These are phyloP conservation scores for Girardia tigrina DNA, from an alignment of 2,888 invertebrate species.

Conservation along the genomic window DNA sequence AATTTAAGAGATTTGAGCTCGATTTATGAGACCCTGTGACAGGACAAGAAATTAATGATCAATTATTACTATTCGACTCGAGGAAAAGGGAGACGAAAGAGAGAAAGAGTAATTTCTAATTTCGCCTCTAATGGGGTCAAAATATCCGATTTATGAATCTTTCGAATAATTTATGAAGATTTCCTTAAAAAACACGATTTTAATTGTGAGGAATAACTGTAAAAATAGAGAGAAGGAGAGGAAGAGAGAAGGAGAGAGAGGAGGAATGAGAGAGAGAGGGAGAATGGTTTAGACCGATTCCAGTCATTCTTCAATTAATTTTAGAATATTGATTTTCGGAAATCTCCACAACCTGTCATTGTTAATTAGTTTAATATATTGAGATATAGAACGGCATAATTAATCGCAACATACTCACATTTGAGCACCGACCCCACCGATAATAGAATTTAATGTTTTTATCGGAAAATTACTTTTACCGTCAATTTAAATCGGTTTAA, in stretches of 20 bases:
- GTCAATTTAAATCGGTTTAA: too few relatives aligned
- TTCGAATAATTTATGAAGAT: slow-evolving; percentile 17
- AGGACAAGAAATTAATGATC: slow-evolving; percentile 15
- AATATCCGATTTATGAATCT: neutral
- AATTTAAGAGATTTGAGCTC: neutral
- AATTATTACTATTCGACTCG: slow-evolving; percentile 6
- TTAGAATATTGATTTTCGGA: slow-evolving; percentile 19
- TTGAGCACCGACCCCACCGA: neutral
- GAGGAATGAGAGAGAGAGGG: too few relatives aligned
- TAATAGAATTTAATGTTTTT: slow-evolving; percentile 15
- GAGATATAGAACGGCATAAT: neutral
- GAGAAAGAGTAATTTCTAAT: slow-evolving; percentile 18
- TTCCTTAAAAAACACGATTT: neutral
- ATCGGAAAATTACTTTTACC: neutral
- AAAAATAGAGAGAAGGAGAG: too few relatives aligned
- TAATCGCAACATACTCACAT: neutral
- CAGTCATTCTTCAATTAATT: slow-evolving; percentile 10
- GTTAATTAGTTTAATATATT: slow-evolving; percentile 12
- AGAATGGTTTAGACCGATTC: neutral
- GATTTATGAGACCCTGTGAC: slow-evolving; percentile 19
- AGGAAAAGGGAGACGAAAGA: neutral
- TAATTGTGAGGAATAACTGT: too few relatives aligned
- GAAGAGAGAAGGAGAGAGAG: too few relatives aligned
- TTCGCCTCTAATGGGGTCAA: neutral
- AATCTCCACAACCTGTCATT: neutral